Conservation (phyloP, 1,140 invertebrate species). For the Lucilia sericata region DNA sequence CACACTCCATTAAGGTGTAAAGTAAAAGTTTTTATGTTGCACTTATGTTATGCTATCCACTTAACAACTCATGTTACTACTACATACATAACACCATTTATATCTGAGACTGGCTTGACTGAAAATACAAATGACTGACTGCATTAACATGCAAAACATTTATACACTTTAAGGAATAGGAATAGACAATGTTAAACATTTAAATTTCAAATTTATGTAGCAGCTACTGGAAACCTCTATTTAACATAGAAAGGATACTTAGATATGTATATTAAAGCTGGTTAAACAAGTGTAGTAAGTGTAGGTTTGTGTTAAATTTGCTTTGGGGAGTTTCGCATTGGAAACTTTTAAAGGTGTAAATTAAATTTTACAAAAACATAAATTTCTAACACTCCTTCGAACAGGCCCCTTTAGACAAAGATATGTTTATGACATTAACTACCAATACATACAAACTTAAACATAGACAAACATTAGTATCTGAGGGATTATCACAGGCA, state of each 20-base stretch:
- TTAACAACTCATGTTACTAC: background rate
- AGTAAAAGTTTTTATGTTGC: background rate
- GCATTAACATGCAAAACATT: background rate
- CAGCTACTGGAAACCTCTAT: background rate
- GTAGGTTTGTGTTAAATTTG: background rate
- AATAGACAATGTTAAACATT: background rate
- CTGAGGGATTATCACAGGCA: background rate
- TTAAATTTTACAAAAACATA: conserved; percentile 25
- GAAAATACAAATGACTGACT: background rate
- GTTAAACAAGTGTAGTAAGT: background rate
- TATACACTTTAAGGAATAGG: background rate
- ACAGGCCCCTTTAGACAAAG: background rate
- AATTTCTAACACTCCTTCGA: background rate
- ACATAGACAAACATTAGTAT: background rate
- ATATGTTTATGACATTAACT: background rate
- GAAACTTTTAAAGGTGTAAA: background rate
- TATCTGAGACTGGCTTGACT: background rate
- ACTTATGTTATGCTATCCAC: background rate
- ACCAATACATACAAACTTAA: background rate
- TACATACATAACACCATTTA: background rate
- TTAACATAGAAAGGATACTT: background rate
- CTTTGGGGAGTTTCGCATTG: background rate
- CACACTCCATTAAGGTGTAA: background rate
- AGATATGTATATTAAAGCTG: background rate
- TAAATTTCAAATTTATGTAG: background rate